Base-by-base conservation (phyloP, 2,113 vertebrate species). In the Rafetus swinhoei region DNA sequence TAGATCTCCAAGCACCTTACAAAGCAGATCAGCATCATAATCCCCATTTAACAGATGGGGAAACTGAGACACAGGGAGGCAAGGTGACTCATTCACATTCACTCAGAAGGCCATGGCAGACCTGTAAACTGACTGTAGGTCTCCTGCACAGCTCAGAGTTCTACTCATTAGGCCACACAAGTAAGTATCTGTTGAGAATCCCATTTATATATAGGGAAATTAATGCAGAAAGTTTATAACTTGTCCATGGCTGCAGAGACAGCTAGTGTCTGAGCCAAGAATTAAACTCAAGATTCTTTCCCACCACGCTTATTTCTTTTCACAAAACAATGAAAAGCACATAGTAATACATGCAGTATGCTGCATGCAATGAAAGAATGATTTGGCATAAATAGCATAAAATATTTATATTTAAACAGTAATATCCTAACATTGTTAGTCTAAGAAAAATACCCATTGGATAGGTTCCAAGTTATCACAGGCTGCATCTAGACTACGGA, bases 1-100 rank as follows among this genome's bases (percentile, higher is more conserved):
- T 8, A 5, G 0, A 0, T 15, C 52, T 80, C 0, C 0, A 7
- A 86, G 72, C 8, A 3, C 9, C 91, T 69, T 53, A 57, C 29
- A 83, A 60, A 72, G 6, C 3, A 2, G 35, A 3, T 54, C 11
- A 16, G 1, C 52, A 54, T 91, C 9, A 22, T 55, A 72, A 72
- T 35, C 18, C 62, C 12, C 3, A 13, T 95, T 79, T 52, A 81
- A 45, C n/a, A 0, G 0, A 27, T 7, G 35, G 77, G 52, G 16
- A 72, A 72, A 72, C 2, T 56, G 0, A 0, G 39, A 57, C 50
- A 52, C 81, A 91, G 84, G 53, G 24, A 82, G 21, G 7, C 82
- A 92, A 62, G 81, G 35, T 35, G 52, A 9, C 15, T 85, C 80
- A 52, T 35, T 39, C 39, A 62, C 22, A 45, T 62, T 16, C 88